Evolutionary conservation across 2,113 vertebrate species (phyloP).

Genomic region (Podocnemis expansa): DNA sequence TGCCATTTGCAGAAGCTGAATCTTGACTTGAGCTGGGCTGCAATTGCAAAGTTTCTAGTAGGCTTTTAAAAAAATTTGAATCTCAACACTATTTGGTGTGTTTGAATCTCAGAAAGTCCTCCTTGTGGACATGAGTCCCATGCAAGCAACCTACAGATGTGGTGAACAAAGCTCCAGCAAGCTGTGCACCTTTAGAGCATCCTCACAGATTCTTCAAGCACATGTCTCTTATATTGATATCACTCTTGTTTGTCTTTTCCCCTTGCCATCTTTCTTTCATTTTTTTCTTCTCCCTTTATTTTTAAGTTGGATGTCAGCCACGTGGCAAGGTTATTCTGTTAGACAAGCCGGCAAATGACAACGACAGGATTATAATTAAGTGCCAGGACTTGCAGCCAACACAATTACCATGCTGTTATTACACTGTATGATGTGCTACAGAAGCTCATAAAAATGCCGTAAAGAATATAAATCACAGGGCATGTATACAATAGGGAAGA

Average conservation of each 20-base stretch:
- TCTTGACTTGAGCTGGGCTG: not conserved
- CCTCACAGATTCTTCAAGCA: constrained; percentile 2
- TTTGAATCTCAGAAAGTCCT: not conserved
- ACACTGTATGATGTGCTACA: constrained; percentile 68
- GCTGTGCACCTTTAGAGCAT: not conserved
- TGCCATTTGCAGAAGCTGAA: not conserved
- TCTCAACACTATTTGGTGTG: not conserved
- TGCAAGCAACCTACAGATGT: not conserved
- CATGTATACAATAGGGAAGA: constrained; percentile 25
- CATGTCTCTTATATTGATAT: not conserved
- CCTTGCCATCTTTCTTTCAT: not conserved
- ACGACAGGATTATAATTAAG: constrained; percentile 79
- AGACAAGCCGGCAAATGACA: constrained; percentile 74
- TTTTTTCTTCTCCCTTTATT: not conserved
- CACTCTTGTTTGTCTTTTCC: not conserved
- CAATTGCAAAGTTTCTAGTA: not conserved
- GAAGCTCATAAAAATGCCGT: constrained; percentile 74
- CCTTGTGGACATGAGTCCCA: rapidly evolving
- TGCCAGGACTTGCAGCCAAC: constrained; percentile 75
- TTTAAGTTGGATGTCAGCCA: constrained; percentile 61
- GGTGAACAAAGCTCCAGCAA: not conserved
- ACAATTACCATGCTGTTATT: constrained; percentile 78
- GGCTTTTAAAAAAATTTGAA: not conserved
- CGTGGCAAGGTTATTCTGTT: constrained; percentile 76
- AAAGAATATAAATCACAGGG: constrained; percentile 65